A percentile compares a stretch with the other conserved stretches of the same genome.
phyloP scores from a whole-genome alignment of 2,113 vertebrate species.

The Paradisaea rubra region DNA sequence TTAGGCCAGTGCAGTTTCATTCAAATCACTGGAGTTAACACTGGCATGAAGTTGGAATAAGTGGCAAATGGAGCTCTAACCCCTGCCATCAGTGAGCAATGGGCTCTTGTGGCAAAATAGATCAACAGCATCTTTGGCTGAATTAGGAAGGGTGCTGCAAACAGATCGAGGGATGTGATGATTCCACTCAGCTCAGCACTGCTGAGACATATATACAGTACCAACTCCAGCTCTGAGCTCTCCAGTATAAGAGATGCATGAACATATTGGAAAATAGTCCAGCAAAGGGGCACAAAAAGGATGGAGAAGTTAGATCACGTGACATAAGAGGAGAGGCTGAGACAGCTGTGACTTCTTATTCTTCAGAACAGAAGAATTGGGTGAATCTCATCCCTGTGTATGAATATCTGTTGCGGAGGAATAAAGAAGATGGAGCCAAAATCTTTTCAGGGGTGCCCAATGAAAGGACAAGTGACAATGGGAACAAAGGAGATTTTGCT shows the following conservation, averaged over 20 bases:
- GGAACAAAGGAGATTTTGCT: background rate
- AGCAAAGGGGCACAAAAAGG: background rate
- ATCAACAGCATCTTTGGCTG: background rate
- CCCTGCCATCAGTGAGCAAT: background rate
- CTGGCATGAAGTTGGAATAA: background rate
- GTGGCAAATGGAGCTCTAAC: background rate
- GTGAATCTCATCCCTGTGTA: background rate
- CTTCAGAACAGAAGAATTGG: background rate
- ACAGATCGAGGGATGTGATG: rapidly evolving
- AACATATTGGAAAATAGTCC: background rate
- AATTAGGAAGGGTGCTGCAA: background rate
- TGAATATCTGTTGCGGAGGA: background rate
- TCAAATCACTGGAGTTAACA: background rate
- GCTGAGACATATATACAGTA: background rate
- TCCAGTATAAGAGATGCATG: background rate
- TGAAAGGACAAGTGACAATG: background rate
- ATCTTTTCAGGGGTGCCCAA: background rate
- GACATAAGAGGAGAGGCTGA: background rate
- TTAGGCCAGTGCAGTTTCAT: background rate
- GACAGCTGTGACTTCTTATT: background rate
- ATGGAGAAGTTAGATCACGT: background rate
- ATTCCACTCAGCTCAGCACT: background rate
- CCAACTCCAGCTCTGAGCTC: background rate
- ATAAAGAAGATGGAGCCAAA: background rate
- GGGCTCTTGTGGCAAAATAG: background rate